Conservation (phyloP, 1,140 invertebrate species). For the Leptoteleia sp. region DNA sequence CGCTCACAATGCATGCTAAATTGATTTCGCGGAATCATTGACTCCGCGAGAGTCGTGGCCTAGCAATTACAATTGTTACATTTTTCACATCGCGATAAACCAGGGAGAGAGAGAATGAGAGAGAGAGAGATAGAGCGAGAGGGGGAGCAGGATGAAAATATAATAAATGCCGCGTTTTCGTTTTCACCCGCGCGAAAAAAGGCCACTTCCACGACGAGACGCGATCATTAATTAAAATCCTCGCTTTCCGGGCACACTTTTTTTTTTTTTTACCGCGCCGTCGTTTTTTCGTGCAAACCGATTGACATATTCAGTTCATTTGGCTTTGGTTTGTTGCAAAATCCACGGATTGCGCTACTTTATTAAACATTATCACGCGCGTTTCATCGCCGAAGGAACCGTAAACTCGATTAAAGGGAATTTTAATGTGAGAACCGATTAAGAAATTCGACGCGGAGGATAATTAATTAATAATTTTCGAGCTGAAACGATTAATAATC, state of each 20-base stretch:
- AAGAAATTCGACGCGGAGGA: too few species aligned
- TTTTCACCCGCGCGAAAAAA: conserved; percentile 23
- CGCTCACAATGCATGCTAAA: conserved; percentile 55
- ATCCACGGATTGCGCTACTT: neutral
- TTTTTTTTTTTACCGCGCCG: too few species aligned
- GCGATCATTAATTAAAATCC: conserved; percentile 42
- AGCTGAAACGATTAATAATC: too few species aligned
- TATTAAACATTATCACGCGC: neutral
- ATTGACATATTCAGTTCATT: conserved; percentile 26
- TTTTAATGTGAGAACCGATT: too few species aligned
- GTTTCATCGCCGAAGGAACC: too few species aligned
- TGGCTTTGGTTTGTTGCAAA: conserved; percentile 12
- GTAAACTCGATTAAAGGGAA: too few species aligned
- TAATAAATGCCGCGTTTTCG: conserved; percentile 33
- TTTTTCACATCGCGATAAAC: conserved; percentile 46
- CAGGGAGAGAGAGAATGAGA: too few species aligned
- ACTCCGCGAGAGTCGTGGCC: conserved; percentile 4
- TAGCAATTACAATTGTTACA: conserved; percentile 55
- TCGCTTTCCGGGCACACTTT: too few species aligned
- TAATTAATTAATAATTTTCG: too few species aligned
- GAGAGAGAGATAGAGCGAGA: too few species aligned
- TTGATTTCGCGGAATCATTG: conserved; percentile 60
- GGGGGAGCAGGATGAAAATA: too few species aligned
- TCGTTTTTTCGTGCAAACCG: conserved; percentile 17
- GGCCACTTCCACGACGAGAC: conserved; percentile 3